Base-by-base conservation (phyloP, 2,888 invertebrate genomes). In the Drosophila paracracens region DNA sequence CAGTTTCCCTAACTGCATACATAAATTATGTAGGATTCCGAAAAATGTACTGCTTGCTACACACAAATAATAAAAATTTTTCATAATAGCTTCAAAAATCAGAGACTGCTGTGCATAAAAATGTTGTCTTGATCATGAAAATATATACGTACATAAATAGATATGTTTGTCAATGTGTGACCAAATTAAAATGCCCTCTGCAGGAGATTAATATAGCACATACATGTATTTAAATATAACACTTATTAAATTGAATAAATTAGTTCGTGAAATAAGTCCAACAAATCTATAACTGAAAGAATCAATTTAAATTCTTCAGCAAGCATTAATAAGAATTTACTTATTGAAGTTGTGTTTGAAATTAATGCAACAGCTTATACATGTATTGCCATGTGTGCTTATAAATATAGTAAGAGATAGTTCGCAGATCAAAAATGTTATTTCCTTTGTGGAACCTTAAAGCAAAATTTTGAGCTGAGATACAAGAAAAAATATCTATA, bases 201-300 rank as follows among this genome's bases (percentile, higher is more conserved):
- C 54, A 40, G 38, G 31, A 52, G n/a, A 27, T 38, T 35, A 52
- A 60, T 56, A 61, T 53, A 59, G 35, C 58, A 59, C 56, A 63
- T 79, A 25, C 8, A 62, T 71, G 38, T 61, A 74, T 75, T 67
- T 46, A 79, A 81, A 76, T 71, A 69, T 63, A 68, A 81, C 52
- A 70, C 56, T 67, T 79, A 70, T 63, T 66, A 53, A 75, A 67
- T 62, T 67, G 38, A 81, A 83, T 81, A 81, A 81, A 74, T 70
- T 69, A 81, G 71, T 76, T 81, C 36, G 40, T 73, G 54, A 79
- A 81, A 86, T 74, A 76, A 72, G 72, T 56, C 54, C 57, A 80
- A 50, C 50, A 74, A 72, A 70, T 69, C 35, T 33, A 50, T 18
- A 48, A 68, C 35, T 29, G 4, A 43, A 48, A 13, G 1, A 11